Conservation (phyloP, 2,797 vertebrate species). For the Alcedo atthis region DNA sequence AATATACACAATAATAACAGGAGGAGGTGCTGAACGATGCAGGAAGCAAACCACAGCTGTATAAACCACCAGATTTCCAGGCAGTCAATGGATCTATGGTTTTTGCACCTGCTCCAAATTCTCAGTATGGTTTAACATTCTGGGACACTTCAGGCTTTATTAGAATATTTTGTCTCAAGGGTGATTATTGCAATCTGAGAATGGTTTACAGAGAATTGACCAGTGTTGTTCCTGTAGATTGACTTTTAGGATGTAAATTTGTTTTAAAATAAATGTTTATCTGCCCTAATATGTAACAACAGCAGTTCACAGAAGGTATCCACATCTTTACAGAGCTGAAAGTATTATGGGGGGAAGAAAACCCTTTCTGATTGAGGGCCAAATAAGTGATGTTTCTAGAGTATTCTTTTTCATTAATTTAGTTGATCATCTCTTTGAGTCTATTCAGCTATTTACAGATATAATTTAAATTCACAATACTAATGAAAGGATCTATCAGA, state of each 20-base stretch:
- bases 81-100: background rate
- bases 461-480: background rate
- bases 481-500: background rate
- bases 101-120: constrained; percentile 33
- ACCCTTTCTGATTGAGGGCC: background rate
- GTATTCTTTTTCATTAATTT: background rate
- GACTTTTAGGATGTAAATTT: background rate
- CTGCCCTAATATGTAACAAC: background rate
- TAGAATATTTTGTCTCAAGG: constrained; percentile 5
- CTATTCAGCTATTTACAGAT: background rate
- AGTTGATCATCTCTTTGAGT: background rate
- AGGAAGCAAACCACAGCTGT: constrained; percentile 20
- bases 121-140: background rate
- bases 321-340: background rate
- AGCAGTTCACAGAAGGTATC: background rate
- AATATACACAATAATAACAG: background rate
- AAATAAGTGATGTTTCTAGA: background rate
- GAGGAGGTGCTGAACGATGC: background rate
- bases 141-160: constrained; percentile 5
- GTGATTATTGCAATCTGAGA: background rate
- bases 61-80: background rate
- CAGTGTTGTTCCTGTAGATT: background rate
- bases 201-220: background rate
- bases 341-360: rapidly evolving
- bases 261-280: background rate